A percentile compares a stretch with the other conserved stretches of the same genome.
Conservation (phyloP, 2,888 invertebrate species). For the Leptopterna dolabrata region DNA sequence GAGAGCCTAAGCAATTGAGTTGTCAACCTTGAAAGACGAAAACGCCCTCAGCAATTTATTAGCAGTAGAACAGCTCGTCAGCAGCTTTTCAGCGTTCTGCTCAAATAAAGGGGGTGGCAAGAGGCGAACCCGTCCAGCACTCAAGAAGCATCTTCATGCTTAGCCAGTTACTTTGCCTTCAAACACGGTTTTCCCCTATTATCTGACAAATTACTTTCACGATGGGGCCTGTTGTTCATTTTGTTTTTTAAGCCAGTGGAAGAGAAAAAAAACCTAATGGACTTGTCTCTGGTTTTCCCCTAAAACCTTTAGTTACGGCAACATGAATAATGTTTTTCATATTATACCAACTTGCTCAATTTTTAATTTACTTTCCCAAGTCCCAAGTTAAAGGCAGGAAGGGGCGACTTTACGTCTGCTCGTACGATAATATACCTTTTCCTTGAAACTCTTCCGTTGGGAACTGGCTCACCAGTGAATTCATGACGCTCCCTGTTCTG, state of each 20-base stretch:
- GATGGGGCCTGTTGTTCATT: background rate
- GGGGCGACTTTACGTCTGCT: too few relatives aligned
- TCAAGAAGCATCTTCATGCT: background rate
- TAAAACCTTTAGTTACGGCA: too few relatives aligned
- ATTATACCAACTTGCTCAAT: too few relatives aligned
- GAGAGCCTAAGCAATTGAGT: background rate
- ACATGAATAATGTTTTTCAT: too few relatives aligned
- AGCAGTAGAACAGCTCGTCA: conserved; percentile 13
- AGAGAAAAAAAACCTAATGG: background rate
- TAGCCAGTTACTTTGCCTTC: background rate
- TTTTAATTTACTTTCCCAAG: too few relatives aligned
- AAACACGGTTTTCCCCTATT: background rate
- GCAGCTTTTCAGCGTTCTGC: background rate
- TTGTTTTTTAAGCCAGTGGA: background rate
- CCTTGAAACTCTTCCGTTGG: too few relatives aligned
- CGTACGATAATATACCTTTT: too few relatives aligned
- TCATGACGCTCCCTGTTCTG: too few relatives aligned
- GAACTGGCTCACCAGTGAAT: too few relatives aligned
- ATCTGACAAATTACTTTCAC: background rate
- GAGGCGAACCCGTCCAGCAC: background rate
- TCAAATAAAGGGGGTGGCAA: background rate
- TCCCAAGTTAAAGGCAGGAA: too few relatives aligned
- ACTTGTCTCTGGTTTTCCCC: background rate
- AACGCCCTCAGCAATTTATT: background rate
- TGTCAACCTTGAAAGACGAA: background rate